Evolutionary conservation across 2,113 vertebrate species (phyloP), one percentile per base, ranked within the genome.

Genomic region (Menidia beryllina): DNA sequence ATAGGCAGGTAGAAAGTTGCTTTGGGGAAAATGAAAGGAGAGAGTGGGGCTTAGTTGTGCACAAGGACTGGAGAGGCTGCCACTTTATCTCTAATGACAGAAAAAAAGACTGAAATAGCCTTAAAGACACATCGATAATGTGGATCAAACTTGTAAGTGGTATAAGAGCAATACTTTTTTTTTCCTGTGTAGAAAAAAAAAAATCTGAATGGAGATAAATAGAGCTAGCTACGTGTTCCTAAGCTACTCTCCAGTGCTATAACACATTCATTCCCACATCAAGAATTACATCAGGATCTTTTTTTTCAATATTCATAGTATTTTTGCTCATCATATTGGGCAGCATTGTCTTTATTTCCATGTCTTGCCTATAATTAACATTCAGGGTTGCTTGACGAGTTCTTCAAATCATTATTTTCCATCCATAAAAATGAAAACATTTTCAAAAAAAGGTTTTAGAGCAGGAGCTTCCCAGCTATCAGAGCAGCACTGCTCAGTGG

Each of bases 1-100:
- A 91, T 91, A 88, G 80, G n/a, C 52, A 82, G 84, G 81, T 77
- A 70, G 73, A 82, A 34, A 57, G 82, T 54, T 76, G 82, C 86
- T 67, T 79, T 48, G 63, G 86, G 81, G 79, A 84, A 82, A 87
- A 69, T 50, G 72, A 86, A 75, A 69, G 69, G 52, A 61, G 77
- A 68, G 72, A 76, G 69, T 36, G 67, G 43, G 63, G 47, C 57
- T 73, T 62, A 59, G 74, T 59, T 79, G 48, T 70, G 72, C 47
- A 82, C 38, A 65, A 56, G 56, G 24, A 71, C 53, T 24, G 27
- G 65, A 66, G 69, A 72, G 62, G 50, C 51, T 56, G 72, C 57
- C 55, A 53, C 72, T 39, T 47, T 63, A 51, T 60, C 65, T 63
- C 48, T 25, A 69, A 53, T 73, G 17, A 61, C 65, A 53, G 19